Conservation (phyloP, 2,797 vertebrate genomes). For the Echiichthys vipera region DNA sequence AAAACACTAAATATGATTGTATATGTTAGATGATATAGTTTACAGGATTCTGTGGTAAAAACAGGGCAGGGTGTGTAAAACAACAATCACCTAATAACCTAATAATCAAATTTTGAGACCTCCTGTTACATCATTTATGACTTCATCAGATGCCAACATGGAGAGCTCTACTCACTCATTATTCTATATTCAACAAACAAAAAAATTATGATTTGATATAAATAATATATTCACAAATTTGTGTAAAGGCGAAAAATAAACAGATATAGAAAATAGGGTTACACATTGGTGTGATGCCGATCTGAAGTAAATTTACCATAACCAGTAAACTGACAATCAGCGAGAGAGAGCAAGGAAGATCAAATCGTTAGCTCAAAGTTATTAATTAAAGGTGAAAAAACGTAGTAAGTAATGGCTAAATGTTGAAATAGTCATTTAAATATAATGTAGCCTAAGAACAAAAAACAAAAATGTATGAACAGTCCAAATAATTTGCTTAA, state of each 20-base stretch:
- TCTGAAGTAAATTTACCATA: background rate
- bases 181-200: too few relatives aligned
- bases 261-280: too few relatives aligned
- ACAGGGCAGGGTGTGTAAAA: background rate
- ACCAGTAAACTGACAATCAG: too few relatives aligned
- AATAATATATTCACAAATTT: too few relatives aligned
- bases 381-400: background rate
- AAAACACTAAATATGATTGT: background rate
- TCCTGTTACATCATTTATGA: too few relatives aligned
- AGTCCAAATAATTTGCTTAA: background rate
- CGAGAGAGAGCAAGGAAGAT: background rate
- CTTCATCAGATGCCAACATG: too few relatives aligned
- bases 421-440: background rate
- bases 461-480: too few relatives aligned
- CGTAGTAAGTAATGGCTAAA: background rate
- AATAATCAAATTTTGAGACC: too few relatives aligned
- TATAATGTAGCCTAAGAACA: too few relatives aligned
- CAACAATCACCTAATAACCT: too few relatives aligned
- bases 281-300: background rate
- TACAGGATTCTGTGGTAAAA: slow-evolving; percentile 4
- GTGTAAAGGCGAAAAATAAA: too few relatives aligned
- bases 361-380: background rate
- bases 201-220: background rate
- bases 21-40: background rate
- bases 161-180: too few relatives aligned